Evolutionary conservation across 2,888 invertebrate species (phyloP), one percentile per base, ranked within the genome.

Genomic region (Steromphala cineraria): DNA sequence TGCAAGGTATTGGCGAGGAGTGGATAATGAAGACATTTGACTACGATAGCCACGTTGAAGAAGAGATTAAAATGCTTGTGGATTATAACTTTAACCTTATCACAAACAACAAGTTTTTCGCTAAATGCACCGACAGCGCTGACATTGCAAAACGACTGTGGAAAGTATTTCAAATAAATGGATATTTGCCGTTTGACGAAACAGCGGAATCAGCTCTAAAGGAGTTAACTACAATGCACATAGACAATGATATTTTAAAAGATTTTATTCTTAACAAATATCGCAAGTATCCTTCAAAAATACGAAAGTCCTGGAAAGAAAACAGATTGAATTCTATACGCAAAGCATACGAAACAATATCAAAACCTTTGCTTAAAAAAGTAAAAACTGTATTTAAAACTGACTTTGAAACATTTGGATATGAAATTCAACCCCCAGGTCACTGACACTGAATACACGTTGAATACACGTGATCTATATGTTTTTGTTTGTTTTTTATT

Each of bases 161-260:
- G 88, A 84, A 52, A 17, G 83, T 86, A 0, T 87, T 86, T 78
- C 82, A 82, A 52, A 74, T 86, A 7, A 87, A 88, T 62, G 87
- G 87, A 5, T 87, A 87, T 56, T 77, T 88, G 21, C 88, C 87
- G 10, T 28, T 78, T 10, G 67, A 78, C 2, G 82, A 79, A 15
- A 67, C 80, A n/a, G 55, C 77, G 28, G 67, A 78, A n/a, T 53
- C 21, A 53, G 78, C 78, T 7, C 17, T 78, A n/a, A 75, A 80
- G 3, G 81, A 78, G 79, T 53, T 36, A 28, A 79, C 52, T 15
- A 40, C 15, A 7, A 36, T 19, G 10, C 17, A 31, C 13, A n/a
- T 76, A 4, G 55, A 76, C 31, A 55, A 15, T 24, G 31, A 67
- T 19, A 28, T 82, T 36, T 19, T 82, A n/a, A 55, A 78, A 13